Conservation (phyloP, 2,888 invertebrate species). For the Ophion slaviceki region DNA sequence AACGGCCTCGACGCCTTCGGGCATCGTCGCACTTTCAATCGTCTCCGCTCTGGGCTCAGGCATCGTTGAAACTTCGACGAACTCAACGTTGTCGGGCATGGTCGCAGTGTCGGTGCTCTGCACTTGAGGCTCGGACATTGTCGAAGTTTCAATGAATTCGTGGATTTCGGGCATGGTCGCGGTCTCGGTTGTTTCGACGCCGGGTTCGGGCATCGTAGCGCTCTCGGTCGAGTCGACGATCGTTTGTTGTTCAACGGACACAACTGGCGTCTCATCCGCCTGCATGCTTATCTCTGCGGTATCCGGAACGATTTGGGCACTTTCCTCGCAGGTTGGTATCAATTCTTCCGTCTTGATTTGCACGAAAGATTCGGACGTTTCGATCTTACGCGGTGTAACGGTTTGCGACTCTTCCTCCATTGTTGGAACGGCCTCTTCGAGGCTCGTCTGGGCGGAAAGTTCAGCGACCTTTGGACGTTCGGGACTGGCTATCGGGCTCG, state of each 20-base stretch:
- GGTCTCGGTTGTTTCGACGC: conserved; percentile 46
- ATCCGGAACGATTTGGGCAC: conserved; percentile 78
- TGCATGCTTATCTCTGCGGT: conserved; percentile 74
- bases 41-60: conserved; percentile 28
- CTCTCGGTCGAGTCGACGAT: conserved; percentile 55
- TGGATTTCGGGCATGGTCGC: conserved; percentile 55
- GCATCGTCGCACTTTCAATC: conserved; percentile 19
- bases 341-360: conserved; percentile 75
- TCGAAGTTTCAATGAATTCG: conserved; percentile 47
- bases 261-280: conserved; percentile 57
- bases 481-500: conserved; percentile 72
- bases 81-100: conserved; percentile 58
- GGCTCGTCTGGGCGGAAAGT: conserved; percentile 70
- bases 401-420: conserved; percentile 77
- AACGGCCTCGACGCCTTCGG: conserved; percentile 2
- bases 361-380: conserved; percentile 75
- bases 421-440: conserved; percentile 79
- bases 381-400: conserved; percentile 71
- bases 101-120: conserved; percentile 52
- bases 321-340: conserved; percentile 74
- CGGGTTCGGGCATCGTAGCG: conserved; percentile 54
- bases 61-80: conserved; percentile 59
- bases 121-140: conserved; percentile 30
- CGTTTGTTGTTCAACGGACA: conserved; percentile 57
- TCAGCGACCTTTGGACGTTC: conserved; percentile 54